Conservation (phyloP, 2,113 vertebrate genomes). For the Desmodus rotundus region DNA sequence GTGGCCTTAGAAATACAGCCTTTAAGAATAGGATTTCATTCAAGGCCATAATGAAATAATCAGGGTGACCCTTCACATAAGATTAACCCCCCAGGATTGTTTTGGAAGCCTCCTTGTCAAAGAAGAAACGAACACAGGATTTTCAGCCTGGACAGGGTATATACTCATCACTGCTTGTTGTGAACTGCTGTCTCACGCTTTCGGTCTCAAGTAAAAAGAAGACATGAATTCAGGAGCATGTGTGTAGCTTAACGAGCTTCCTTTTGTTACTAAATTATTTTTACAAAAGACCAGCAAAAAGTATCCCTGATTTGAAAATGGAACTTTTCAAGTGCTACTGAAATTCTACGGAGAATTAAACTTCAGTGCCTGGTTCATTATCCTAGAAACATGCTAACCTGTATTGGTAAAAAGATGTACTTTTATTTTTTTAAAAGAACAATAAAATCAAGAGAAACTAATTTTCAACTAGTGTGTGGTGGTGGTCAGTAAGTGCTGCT, state of each 20-base stretch:
- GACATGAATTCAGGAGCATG: background rate
- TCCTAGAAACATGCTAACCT: conserved; percentile 25
- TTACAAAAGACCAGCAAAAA: background rate
- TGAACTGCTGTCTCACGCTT: background rate
- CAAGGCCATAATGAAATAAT: background rate
- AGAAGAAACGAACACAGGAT: background rate
- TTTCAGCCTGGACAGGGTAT: fast-evolving
- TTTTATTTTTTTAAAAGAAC: conserved; percentile 68
- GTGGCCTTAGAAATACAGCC: background rate
- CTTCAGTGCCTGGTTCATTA: background rate
- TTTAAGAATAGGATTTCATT: background rate
- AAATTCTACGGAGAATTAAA: background rate
- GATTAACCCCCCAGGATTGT: background rate
- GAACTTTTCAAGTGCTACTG: background rate
- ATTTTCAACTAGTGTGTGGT: background rate
- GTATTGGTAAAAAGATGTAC: conserved; percentile 37
- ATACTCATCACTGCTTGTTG: background rate
- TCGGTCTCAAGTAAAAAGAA: background rate
- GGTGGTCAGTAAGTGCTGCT: background rate
- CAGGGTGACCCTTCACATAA: background rate
- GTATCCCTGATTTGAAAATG: background rate
- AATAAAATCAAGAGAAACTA: conserved; percentile 42
- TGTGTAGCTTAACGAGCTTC: background rate
- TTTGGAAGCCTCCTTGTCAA: background rate
- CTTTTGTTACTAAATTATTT: conserved; percentile 44